Evolutionary conservation across 2,113 vertebrate genomes (phyloP).

Genomic region (Rhea pennata): DNA sequence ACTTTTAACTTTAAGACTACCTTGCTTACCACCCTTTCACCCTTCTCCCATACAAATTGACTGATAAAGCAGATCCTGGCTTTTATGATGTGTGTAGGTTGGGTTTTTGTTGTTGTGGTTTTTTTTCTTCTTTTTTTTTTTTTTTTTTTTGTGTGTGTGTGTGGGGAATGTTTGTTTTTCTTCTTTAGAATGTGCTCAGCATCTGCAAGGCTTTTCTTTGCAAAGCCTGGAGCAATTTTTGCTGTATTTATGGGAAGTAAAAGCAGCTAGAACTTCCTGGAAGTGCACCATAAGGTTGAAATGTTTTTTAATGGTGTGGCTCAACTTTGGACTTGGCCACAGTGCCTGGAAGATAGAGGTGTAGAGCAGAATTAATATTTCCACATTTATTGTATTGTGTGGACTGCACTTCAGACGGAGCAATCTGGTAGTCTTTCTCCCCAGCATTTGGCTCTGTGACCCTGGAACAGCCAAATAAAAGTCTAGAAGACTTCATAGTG

Average conservation of each 20-base stretch:
- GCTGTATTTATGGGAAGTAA: background rate
- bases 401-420: background rate
- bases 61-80: background rate
- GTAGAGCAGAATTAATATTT: background rate
- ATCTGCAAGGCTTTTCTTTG: background rate
- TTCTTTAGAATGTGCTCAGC: background rate
- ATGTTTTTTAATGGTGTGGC: background rate
- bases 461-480: background rate
- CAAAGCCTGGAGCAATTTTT: background rate
- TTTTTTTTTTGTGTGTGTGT: too few relatives aligned
- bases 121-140: too few relatives aligned
- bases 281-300: background rate
- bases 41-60: background rate
- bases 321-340: background rate
- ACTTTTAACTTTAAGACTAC: background rate
- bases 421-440: background rate
- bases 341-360: background rate
- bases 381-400: background rate
- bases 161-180: too few relatives aligned
- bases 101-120: background rate
- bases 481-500: background rate
- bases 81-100: background rate
- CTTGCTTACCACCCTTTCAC: background rate
- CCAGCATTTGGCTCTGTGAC: background rate
- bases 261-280: background rate